Base-by-base conservation (phyloP, 2,888 invertebrate species). In the Phyllotreta striolata region DNA sequence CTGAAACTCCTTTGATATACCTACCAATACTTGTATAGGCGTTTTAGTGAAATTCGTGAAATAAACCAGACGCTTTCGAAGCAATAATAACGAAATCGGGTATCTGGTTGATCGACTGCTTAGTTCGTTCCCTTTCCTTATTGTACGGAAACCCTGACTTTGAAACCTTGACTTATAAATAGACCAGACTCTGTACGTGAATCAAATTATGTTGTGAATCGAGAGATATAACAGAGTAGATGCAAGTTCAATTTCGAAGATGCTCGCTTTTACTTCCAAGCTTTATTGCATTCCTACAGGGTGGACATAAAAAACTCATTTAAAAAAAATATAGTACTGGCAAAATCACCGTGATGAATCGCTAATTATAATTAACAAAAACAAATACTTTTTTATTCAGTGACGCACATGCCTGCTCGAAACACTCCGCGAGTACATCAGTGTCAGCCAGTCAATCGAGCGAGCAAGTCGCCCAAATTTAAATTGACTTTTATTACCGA, bases 141-240 rank as follows among this genome's bases (percentile, higher is more conserved):
- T 46, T 60, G 24, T 24, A 64, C 59, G 61, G 38, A 63, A 65
- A 66, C 67, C 65, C 58, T 65, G 62, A 67, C 67, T 67, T 66
- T 63, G 62, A 67, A 67, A 67, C 63, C 64, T 63, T 62, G 63
- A 65, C 57, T 62, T 67, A 67, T 66, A 66, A 67, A 67, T 67
- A 67, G 67, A 63, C 24, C 54, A 35, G 37, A 57, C 57, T 8
- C 44, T 51, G 34, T 55, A 62, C 61, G 65, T 67, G 65, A 62
- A 66, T 66, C 65, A 62, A 60, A 63, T 64, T 55, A 35, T 64
- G 63, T 59, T 55, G 67, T 64, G 64, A 67, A 64, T 67, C 43
- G 64, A 67, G 64, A 66, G 66, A 63, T 57, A 24, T 3, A 24
- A 24, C 24, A 24, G 24, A 61, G 56, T 55, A 55, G 52, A 66